Percentiles rank a stretch among this genome's conserved stretches.
Evolutionary conservation across 2,113 vertebrate genomes (phyloP).

Genomic region (Chauna torquata): DNA sequence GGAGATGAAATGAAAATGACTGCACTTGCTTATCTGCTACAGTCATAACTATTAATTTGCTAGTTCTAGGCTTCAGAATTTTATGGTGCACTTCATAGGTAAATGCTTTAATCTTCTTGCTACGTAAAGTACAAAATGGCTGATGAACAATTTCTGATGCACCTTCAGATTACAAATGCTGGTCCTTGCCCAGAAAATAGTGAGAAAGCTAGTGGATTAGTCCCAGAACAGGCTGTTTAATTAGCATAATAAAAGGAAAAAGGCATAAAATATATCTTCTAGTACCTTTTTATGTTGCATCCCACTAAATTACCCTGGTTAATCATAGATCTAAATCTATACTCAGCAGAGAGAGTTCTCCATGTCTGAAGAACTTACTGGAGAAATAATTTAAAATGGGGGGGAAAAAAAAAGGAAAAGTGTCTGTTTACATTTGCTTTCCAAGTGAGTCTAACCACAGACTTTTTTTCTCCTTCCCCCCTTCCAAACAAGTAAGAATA

Average conservation of each 20-base stretch:
- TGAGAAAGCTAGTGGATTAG: not conserved
- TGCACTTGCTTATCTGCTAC: constrained; percentile 31
- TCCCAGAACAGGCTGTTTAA: not conserved
- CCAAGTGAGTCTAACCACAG: constrained; percentile 53
- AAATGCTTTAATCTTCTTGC: constrained; percentile 31
- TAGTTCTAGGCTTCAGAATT: constrained; percentile 30
- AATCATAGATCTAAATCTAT: not conserved
- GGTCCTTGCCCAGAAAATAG: not conserved
- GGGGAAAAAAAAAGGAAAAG: too few species aligned
- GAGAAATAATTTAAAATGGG: not conserved
- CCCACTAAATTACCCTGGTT: not conserved
- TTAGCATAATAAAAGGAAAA: not conserved
- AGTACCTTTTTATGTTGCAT: not conserved
- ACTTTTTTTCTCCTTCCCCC: constrained; percentile 32
- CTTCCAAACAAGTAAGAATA: constrained; percentile 54
- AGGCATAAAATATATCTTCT: not conserved
- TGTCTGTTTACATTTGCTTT: not conserved
- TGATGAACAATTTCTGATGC: not conserved
- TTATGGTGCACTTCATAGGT: constrained; percentile 2
- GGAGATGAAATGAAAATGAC: constrained; percentile 38
- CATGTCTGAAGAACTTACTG: not conserved
- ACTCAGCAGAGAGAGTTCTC: not conserved
- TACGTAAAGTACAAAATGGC: constrained; percentile 24
- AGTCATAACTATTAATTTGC: constrained; percentile 44
- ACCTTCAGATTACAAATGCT: not conserved